Conservation (phyloP, 2,797 vertebrate genomes). For the Neomorphus geoffroyi region DNA sequence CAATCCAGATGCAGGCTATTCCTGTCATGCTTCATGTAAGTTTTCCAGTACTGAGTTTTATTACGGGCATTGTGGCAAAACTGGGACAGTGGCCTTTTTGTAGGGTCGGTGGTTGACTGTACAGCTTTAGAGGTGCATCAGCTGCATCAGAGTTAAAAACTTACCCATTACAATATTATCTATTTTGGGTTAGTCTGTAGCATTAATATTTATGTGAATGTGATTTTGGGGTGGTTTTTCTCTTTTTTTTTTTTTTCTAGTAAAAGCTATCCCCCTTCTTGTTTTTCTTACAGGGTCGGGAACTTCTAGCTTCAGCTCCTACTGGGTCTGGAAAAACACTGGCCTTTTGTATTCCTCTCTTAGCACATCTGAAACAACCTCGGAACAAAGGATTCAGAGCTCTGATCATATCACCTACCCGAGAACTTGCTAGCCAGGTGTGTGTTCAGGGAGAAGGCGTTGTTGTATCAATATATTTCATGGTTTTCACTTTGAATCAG, state of each 20-base stretch:
- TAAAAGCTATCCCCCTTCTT: not conserved
- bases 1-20: slow-evolving; percentile 96
- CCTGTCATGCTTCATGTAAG: slow-evolving; percentile 94
- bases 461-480: not conserved
- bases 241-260: rapidly evolving
- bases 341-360: slow-evolving; percentile 91
- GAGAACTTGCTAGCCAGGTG: slow-evolving; percentile 95
- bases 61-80: not conserved
- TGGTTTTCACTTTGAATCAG: not conserved
- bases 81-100: not conserved
- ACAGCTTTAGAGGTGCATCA: not conserved
- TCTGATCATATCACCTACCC: slow-evolving; percentile 91
- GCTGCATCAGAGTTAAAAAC: not conserved
- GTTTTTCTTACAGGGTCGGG: slow-evolving; percentile 79
- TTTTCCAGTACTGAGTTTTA: not conserved
- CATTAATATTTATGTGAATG: not conserved
- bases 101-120: rapidly evolving
- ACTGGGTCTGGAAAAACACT: slow-evolving; percentile 97
- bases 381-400: slow-evolving; percentile 93
- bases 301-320: slow-evolving; percentile 93
- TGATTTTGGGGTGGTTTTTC: not conserved
- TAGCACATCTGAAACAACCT: slow-evolving; percentile 88
- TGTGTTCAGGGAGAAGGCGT: not conserved
- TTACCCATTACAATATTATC: no score
- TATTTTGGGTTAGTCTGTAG: not conserved